A percentile compares a stretch with the other conserved stretches of the same genome.
Conservation (phyloP, 2,888 invertebrate genomes). For the Drosophila nr. perissopoda region DNA sequence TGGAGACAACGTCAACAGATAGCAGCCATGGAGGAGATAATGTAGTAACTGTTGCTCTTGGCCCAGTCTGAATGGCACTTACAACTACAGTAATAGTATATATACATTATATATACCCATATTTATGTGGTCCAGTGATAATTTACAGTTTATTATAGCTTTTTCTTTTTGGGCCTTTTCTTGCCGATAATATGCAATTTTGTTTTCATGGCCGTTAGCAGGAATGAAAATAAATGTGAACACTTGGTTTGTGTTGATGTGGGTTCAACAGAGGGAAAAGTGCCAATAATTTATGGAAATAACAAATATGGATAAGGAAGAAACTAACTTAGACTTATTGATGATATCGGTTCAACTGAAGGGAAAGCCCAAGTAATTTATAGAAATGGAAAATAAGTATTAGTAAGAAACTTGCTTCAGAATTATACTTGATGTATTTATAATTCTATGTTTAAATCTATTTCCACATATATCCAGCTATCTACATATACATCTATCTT, state of each 20-base stretch:
- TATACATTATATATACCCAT: background rate
- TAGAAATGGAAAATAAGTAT: background rate
- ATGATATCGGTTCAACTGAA: background rate
- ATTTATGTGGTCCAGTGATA: slow-evolving; percentile 43
- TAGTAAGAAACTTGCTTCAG: background rate
- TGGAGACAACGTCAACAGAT: slow-evolving; percentile 34
- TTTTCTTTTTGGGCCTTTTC: slow-evolving; percentile 9
- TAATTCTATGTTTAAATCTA: too few species aligned
- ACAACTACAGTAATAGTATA: background rate
- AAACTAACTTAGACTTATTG: background rate
- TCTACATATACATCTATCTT: too few species aligned
- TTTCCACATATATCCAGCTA: too few species aligned
- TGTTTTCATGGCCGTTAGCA: slow-evolving; percentile 14
- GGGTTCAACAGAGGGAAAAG: background rate
- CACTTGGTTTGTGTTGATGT: background rate
- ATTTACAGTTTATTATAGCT: slow-evolving; percentile 46
- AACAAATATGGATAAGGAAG: background rate
- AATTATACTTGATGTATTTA: too few species aligned
- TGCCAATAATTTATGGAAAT: background rate
- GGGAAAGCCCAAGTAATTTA: background rate
- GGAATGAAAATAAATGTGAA: slow-evolving; percentile 18
- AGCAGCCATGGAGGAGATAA: slow-evolving; percentile 17
- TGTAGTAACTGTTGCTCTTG: slow-evolving; percentile 35
- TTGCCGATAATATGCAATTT: slow-evolving; percentile 27
- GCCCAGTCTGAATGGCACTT: slow-evolving; percentile 22